A percentile compares a stretch with the other conserved stretches of the same genome.
Conservation (phyloP, 2,888 invertebrate species). For the Coelinius sp. region DNA sequence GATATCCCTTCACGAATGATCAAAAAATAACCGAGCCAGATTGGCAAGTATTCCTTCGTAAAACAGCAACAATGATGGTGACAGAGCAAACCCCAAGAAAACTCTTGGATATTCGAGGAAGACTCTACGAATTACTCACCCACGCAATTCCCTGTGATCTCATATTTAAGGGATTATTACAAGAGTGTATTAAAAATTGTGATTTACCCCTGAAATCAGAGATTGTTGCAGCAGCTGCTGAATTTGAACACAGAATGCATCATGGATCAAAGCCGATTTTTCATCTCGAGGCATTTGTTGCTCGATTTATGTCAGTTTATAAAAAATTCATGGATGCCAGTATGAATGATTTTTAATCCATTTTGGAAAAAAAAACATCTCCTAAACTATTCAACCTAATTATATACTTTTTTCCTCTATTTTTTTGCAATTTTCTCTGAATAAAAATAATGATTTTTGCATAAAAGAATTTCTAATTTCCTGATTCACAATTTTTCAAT, state of each 20-base stretch:
- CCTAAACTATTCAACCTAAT: not conserved
- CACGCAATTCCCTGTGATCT: slow-evolving; percentile 95
- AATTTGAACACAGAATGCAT: slow-evolving; percentile 93
- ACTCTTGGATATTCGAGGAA: slow-evolving; percentile 86
- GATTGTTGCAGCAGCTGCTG: slow-evolving; percentile 88
- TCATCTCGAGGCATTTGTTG: slow-evolving; percentile 97
- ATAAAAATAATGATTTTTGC: not conserved
- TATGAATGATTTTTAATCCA: slow-evolving; percentile 72
- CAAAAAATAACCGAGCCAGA: slow-evolving; percentile 91
- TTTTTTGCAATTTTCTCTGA: not conserved
- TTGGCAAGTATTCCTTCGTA: slow-evolving; percentile 91
- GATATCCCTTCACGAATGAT: slow-evolving; percentile 84
- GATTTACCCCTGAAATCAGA: slow-evolving; percentile 91
- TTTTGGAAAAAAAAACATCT: not conserved
- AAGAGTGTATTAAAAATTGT: slow-evolving; percentile 89
- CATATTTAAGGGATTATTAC: slow-evolving; percentile 89
- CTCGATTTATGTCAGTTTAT: slow-evolving; percentile 95
- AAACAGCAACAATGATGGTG: slow-evolving; percentile 89
- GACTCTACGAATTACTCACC: slow-evolving; percentile 92
- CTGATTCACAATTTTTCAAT: no score
- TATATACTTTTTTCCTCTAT: not conserved
- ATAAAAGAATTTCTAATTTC: no score
- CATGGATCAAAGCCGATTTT: slow-evolving; percentile 95
- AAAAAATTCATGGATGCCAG: slow-evolving; percentile 88
- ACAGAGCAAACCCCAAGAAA: slow-evolving; percentile 90